Evolutionary conservation across 37 sponge, comb jelly and placozoan species (phyloP), one percentile per base, ranked within the genome.

Genomic region (Diacarnus erythraeanus): DNA sequence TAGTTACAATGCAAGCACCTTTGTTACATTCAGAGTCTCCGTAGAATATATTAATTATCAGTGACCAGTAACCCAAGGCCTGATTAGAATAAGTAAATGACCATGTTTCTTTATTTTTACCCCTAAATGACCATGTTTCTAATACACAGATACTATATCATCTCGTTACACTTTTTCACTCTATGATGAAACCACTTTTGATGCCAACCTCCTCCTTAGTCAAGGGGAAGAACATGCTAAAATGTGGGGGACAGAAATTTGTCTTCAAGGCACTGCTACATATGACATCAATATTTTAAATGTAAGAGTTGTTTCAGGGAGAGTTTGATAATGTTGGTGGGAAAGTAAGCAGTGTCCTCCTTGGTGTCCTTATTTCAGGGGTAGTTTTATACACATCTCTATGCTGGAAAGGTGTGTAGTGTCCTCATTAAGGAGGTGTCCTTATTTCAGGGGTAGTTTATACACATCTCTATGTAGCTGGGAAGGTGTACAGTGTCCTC

Each of bases 131-230:
- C 12, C 25, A 47, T 20, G 71, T 37, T 44, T 15, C 36, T 38
- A 22, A 22, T 64, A 38, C 63, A 9, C 76, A 92, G 92, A 71
- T 42, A 51, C 76, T 20, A 77, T 57, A 26, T 78, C 92, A 0
- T 83, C 85, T 23, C 42, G 25, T n/a, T 92, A 92, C 68, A 42
- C 42, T 25, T 87, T 92, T 67, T 92, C 92, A 17, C 69, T 92
- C 23, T 64, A 77, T 35, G 88, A 87, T 43, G 85, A 80, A 42
- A 77, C 85, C 0, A 37, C 78, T 15, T 71, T 92, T 47, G 73
- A 76, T 25, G 60, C 85, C 39, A 56, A 77, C 38, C 30, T 92
- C 57, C 41, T 76, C 22, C 82, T 92, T 26, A 80, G 76, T 61
- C 44, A 25, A 30, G 89, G 85, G 10, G 59, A 63, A 22, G 57